These are phyloP conservation scores for Fregata magnificens DNA, from an alignment of 2,113 vertebrate genomes.

Conservation along the genomic window DNA sequence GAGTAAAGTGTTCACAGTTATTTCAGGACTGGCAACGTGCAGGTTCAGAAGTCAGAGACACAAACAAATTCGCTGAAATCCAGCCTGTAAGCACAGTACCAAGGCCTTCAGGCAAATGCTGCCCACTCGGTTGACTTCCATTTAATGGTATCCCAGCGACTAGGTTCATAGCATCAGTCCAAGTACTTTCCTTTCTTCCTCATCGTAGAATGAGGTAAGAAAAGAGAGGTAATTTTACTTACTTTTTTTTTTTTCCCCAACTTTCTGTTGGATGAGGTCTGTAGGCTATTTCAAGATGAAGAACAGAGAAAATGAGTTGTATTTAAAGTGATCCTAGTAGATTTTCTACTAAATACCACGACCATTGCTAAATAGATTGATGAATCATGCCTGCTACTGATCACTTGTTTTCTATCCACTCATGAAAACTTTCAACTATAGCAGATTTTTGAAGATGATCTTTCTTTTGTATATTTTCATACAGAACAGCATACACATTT, in stretches of 20 bases:
- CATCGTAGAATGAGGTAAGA: background rate
- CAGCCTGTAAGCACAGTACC: background rate
- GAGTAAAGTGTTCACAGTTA: background rate
- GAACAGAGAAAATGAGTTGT: background rate
- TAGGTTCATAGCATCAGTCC: background rate
- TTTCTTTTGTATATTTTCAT: background rate
- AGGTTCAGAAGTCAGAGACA: background rate
- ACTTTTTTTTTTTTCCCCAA: background rate
- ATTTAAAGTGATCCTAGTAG: background rate
- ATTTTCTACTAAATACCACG: background rate
- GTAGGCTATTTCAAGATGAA: background rate
- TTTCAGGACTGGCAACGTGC: background rate
- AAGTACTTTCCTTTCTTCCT: background rate
- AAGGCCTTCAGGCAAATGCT: background rate
- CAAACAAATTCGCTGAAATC: background rate
- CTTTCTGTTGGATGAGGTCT: background rate
- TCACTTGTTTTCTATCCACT: slow-evolving; percentile 26
- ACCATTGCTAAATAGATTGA: slow-evolving; percentile 14
- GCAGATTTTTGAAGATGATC: slow-evolving; percentile 13
- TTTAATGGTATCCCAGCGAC: background rate
- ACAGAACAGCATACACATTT: slow-evolving; percentile 9
- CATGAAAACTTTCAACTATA: slow-evolving; percentile 28
- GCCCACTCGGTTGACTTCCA: background rate
- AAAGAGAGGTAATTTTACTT: background rate
- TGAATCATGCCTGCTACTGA: background rate